These are phyloP conservation scores for Kradibia gibbosae DNA, from an alignment of 1,140 invertebrate species.

Conservation along the genomic window DNA sequence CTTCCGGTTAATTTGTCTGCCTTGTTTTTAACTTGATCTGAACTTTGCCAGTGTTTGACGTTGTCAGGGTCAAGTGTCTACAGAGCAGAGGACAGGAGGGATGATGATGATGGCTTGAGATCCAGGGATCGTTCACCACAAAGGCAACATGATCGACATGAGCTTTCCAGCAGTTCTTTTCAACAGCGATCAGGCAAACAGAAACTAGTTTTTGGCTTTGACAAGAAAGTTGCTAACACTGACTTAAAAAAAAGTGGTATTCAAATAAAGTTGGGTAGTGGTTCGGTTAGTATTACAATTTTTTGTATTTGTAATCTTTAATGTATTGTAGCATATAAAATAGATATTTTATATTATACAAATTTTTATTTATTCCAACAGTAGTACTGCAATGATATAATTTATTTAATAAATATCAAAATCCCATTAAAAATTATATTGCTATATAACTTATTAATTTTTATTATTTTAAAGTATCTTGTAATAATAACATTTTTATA, in stretches of 20 bases:
- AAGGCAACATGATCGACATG: slow-evolving; percentile 63
- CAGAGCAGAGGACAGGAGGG: slow-evolving; percentile 68
- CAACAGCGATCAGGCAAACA: slow-evolving; percentile 57
- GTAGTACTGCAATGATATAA: too few species aligned
- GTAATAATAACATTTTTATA: too few species aligned
- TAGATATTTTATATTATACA: too few species aligned
- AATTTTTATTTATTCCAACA: too few species aligned
- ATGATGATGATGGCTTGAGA: slow-evolving; percentile 56
- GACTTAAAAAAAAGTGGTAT: slow-evolving; percentile 70
- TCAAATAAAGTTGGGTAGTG: slow-evolving; percentile 68
- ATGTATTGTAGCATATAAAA: too few species aligned
- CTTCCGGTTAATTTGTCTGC: slow-evolving; percentile 69
- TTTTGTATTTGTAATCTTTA: background rate
- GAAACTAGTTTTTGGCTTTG: slow-evolving; percentile 68
- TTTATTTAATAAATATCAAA: too few species aligned
- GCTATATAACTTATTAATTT: too few species aligned
- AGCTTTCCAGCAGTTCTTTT: slow-evolving; percentile 50
- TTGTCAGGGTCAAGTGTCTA: slow-evolving; percentile 74
- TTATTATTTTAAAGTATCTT: too few species aligned
- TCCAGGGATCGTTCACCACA: slow-evolving; percentile 68
- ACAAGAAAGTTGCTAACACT: slow-evolving; percentile 59
- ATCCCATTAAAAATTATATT: too few species aligned
- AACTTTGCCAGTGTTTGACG: slow-evolving; percentile 76
- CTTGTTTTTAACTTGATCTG: slow-evolving; percentile 75
- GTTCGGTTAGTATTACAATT: slow-evolving; percentile 61